Percentiles rank a stretch among this genome's conserved stretches.
Conservation (phyloP, 2,113 vertebrate species). For the Antechinus stuartii region DNA sequence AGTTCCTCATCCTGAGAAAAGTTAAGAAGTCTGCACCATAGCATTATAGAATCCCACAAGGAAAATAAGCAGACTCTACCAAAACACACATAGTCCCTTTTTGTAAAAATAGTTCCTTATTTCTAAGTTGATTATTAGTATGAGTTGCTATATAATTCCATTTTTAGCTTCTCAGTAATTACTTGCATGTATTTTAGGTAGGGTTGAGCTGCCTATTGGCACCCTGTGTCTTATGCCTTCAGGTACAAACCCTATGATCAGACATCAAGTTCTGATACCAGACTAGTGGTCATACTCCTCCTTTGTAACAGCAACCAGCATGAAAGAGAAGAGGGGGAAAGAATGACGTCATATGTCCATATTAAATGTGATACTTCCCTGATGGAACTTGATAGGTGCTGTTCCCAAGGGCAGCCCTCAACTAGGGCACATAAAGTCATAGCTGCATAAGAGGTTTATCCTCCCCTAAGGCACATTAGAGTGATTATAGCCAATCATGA, state of each 20-base stretch:
- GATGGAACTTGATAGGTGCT: background rate
- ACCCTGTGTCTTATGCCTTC: constrained; percentile 28
- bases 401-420: constrained; percentile 41
- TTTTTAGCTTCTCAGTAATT: constrained; percentile 75
- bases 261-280: constrained; percentile 64
- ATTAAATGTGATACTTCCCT: constrained; percentile 28
- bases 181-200: constrained; percentile 69
- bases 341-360: background rate
- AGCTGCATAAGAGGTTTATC: background rate
- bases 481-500: constrained; percentile 41
- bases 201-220: constrained; percentile 41
- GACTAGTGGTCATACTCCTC: constrained; percentile 16
- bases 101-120: constrained; percentile 38
- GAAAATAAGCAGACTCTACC: constrained; percentile 60
- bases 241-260: constrained; percentile 72
- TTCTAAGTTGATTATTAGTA: constrained; percentile 73
- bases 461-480: constrained; percentile 1
- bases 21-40: constrained; percentile 20
- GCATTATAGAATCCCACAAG: constrained; percentile 47
- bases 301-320: constrained; percentile 43
- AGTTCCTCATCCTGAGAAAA: constrained; percentile 23
- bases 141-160: constrained; percentile 78
- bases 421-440: background rate
- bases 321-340: background rate
- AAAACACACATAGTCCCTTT: constrained; percentile 55